Conservation (phyloP, 1,140 invertebrate species). For the Drosophila sturtevanti region DNA sequence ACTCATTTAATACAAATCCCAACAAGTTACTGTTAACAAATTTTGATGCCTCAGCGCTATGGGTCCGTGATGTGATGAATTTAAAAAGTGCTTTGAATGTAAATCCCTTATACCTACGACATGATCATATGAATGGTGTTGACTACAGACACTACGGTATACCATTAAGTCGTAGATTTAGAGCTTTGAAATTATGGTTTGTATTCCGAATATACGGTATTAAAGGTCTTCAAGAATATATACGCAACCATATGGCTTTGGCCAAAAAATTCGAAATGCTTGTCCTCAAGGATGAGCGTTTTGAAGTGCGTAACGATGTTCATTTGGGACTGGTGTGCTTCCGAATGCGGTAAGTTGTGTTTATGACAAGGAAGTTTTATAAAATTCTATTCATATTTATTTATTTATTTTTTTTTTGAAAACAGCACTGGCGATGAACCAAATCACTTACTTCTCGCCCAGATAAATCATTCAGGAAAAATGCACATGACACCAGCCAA, state of each 20-base stretch:
- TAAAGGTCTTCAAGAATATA: slow-evolving; percentile 91
- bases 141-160: slow-evolving; percentile 96
- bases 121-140: slow-evolving; percentile 87
- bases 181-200: slow-evolving; percentile 95
- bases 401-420: not conserved
- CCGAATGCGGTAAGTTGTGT: slow-evolving; percentile 83
- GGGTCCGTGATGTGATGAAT: slow-evolving; percentile 92
- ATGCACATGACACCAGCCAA: slow-evolving; percentile 95
- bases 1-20: slow-evolving; percentile 96
- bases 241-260: slow-evolving; percentile 93
- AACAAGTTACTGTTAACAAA: slow-evolving; percentile 96
- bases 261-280: slow-evolving; percentile 93
- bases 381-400: no score
- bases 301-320: slow-evolving; percentile 93
- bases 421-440: slow-evolving; percentile 61
- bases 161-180: slow-evolving; percentile 92
- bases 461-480: slow-evolving; percentile 94
- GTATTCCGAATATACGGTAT: slow-evolving; percentile 92
- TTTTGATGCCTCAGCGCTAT: slow-evolving; percentile 95
- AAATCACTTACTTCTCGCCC: slow-evolving; percentile 86
- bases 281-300: slow-evolving; percentile 89
- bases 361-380: no score
- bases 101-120: slow-evolving; percentile 95
- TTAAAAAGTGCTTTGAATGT: slow-evolving; percentile 94
- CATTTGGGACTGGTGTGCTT: slow-evolving; percentile 89